A percentile compares a stretch with the other conserved stretches of the same genome.
Evolutionary conservation across 2,113 vertebrate genomes (phyloP).

Genomic region (Catharus minimus): DNA sequence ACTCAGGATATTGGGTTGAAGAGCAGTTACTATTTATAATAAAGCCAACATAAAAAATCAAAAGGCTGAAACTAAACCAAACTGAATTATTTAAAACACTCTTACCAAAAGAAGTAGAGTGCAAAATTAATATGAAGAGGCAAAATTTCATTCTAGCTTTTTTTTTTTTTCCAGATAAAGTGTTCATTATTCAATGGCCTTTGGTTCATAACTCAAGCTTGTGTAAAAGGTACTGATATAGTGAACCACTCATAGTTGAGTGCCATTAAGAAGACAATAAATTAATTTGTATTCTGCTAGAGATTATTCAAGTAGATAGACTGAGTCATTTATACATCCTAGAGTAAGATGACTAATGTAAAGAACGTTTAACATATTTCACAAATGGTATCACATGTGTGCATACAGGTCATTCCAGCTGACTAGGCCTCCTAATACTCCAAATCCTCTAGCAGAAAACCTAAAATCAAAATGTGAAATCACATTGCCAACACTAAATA

Average conservation of each 20-base stretch:
- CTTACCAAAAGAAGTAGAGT: neutral
- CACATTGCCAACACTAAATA: neutral
- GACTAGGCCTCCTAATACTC: neutral
- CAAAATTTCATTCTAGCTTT: neutral
- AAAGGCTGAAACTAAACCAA: neutral
- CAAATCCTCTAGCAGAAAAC: neutral
- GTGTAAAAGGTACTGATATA: neutral
- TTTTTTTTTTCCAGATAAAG: neutral
- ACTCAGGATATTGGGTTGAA: neutral
- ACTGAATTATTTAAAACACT: neutral
- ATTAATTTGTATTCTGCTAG: neutral
- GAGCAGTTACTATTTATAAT: neutral
- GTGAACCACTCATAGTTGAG: neutral
- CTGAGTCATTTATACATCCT: neutral
- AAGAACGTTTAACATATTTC: neutral
- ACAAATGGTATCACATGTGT: accelerated
- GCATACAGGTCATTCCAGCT: neutral
- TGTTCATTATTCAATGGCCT: neutral
- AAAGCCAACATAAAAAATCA: neutral
- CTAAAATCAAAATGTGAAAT: neutral
- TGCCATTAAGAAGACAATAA: neutral
- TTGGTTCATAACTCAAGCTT: neutral
- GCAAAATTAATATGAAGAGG: neutral
- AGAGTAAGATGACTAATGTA: neutral
- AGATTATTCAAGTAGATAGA: neutral